Base-by-base conservation (phyloP, 1,140 invertebrate genomes). In the Pseudomyrmex concolor region DNA sequence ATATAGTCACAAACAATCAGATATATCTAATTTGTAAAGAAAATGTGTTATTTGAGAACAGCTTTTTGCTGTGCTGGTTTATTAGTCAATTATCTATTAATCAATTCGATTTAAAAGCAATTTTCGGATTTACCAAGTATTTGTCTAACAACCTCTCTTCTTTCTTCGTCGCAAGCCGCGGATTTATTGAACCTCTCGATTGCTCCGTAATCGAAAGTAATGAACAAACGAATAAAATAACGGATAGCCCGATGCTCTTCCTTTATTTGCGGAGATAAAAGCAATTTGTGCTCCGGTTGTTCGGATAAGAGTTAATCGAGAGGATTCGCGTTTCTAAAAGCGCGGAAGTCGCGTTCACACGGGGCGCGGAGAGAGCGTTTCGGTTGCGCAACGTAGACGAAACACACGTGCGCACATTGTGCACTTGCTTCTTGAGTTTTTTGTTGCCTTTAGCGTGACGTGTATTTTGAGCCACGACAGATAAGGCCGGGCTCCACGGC, bases 261-360 rank as follows among this genome's bases (percentile, higher is more conserved):
- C 48, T 48, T 67, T 54, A 55, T 67, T 68, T 15, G 43, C 15
- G 59, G 54, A 80, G 48, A 80, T 59, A 19, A 50, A 70, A 50
- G n/a, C 54, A 59, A 34, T 34, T 34, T 34, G 34, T 34, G 34
- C 70, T 13, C 78, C 50, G 15, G 45, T 13, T 2, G 54, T 2
- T 17, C 78, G 57, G 10, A 59, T 66, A 70, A 82, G 84, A 84
- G 60, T 89, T 86, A 87, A 90, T 89, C 82, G 76, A 84, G 51
- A 48, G 72, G 72, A 57, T 85, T 76, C 74, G 63, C 62, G 87
- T 91, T 91, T 90, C 88, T 84, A 87, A 90, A 90, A 91, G 84
- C 74, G 84, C 85, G 88, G 88, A 87, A 90, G 87, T 88, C 83
- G 66, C 86, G 81, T 89, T 91, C 89, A 90, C 90, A 90, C 89